Base-by-base conservation (phyloP, 2,797 vertebrate species). In the Ataeniobius toweri region DNA sequence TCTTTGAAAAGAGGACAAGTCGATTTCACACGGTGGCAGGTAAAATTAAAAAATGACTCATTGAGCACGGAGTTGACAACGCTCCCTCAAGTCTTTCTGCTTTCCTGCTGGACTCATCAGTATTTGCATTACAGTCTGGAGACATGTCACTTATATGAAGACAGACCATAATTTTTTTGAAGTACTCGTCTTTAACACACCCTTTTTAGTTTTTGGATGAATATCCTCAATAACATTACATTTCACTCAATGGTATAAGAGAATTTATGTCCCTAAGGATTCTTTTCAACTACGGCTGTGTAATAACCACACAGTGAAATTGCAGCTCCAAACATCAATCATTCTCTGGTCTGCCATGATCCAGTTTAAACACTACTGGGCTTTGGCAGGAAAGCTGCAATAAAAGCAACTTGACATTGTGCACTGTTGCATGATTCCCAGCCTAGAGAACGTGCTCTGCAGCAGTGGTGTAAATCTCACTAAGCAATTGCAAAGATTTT, bases 381-480 rank as follows among this genome's bases (percentile, higher is more conserved):
- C 83, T 89, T 92, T 89, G 80, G 84, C 85, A 82, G 85, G 84
- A 80, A 80, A 86, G 83, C 83, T 78, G 83, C 82, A 85, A 87
- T 89, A 86, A 89, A 90, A 89, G 82, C 80, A 89, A 89, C 86
- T 89, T 91, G 89, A 93, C 89, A 89, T 86, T 90, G 88, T 74
- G 74, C 80, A 74, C 68, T 81, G 85, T 88, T 86, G 87, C 77
- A 81, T 83, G 82, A 89, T 73, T 81, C 77, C 74, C 70, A 72
- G 80, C 65, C 71, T 73, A 80, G 84, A 88, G 83, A 69, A 74
- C 74, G 81, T 76, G 72, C 81, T 86, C 75, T 78, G 82, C 71
- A 83, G 59, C 71, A 67, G 61, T 77, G 67, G 79, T 72, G 83
- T 74, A 61, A 70, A 88, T 88, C 68, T 84, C 74, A 80, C 84